Percentiles rank a stretch among this genome's conserved stretches.
phyloP scores from a whole-genome alignment of 2,888 invertebrate species.

The Lutraria lutraria region DNA sequence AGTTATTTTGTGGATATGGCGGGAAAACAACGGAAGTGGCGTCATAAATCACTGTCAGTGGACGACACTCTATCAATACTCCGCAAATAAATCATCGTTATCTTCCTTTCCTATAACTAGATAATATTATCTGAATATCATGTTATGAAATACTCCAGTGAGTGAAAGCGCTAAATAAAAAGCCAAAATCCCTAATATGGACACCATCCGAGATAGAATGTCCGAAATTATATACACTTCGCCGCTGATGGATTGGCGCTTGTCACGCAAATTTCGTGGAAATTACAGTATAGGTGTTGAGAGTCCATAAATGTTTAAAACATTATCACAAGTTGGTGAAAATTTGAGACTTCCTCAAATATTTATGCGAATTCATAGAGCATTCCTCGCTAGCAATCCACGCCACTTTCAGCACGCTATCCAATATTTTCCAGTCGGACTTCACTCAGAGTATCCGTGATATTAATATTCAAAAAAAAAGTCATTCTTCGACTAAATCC shows the following conservation, averaged over 20 bases:
- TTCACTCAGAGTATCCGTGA: not conserved
- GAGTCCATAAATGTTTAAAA: constrained; percentile 63
- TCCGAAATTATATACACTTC: constrained; percentile 66
- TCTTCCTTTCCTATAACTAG: constrained; percentile 43
- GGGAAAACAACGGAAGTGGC: constrained; percentile 25
- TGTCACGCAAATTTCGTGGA: constrained; percentile 61
- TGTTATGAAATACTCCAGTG: constrained; percentile 55
- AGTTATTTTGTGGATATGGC: constrained; percentile 28
- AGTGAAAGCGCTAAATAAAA: constrained; percentile 51
- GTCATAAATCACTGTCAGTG: constrained; percentile 50
- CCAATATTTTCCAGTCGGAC: not conserved
- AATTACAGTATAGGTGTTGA: constrained; percentile 52
- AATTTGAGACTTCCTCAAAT: constrained; percentile 65
- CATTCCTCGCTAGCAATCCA: not conserved
- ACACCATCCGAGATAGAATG: constrained; percentile 61
- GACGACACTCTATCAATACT: constrained; percentile 37
- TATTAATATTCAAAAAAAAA: not conserved
- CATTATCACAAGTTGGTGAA: constrained; percentile 55
- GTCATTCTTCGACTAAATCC: not conserved
- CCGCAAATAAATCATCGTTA: constrained; percentile 47
- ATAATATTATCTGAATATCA: constrained; percentile 54
- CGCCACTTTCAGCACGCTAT: constrained; percentile 32
- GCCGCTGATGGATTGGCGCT: constrained; percentile 58
- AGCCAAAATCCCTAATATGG: constrained; percentile 52
- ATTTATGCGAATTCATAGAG: constrained; percentile 58